Conservation (phyloP, 2,797 vertebrate genomes). For the Fringilla coelebs region DNA sequence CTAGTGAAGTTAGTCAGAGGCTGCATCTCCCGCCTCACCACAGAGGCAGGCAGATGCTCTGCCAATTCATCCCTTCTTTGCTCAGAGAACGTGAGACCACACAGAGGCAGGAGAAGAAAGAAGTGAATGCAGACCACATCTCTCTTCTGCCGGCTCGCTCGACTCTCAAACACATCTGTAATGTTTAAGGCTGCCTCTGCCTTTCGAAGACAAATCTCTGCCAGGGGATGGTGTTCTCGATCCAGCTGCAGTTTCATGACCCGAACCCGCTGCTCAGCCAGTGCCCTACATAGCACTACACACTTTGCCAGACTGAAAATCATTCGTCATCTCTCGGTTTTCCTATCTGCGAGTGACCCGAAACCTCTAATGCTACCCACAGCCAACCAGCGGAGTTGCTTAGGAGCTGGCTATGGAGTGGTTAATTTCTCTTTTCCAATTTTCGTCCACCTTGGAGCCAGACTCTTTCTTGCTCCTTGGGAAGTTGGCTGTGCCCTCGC, state of each 20-base stretch:
- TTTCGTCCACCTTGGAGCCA: neutral
- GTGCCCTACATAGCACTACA: neutral
- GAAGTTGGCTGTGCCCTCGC: neutral
- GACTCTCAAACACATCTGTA: neutral
- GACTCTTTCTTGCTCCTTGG: neutral
- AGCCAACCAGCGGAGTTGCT: neutral
- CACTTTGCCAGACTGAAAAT: neutral
- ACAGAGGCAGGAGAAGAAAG: neutral
- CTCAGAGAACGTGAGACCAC: neutral
- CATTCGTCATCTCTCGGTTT: neutral
- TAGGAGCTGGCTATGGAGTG: neutral
- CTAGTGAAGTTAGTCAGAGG: neutral
- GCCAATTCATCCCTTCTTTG: neutral
- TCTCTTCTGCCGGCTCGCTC: neutral
- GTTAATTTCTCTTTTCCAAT: neutral
- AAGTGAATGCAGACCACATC: neutral
- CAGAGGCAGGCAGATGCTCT: neutral
- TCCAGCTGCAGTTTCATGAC: conserved; percentile 40
- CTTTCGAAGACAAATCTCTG: conserved; percentile 21
- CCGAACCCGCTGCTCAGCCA: neutral
- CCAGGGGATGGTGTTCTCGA: neutral
- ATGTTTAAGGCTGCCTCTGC: conserved; percentile 2
- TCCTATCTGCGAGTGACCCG: neutral
- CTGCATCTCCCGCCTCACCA: neutral
- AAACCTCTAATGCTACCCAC: neutral